A percentile compares a stretch with the other conserved stretches of the same genome.
Evolutionary conservation across 2,113 vertebrate genomes (phyloP).

Genomic region (Abramis brama): DNA sequence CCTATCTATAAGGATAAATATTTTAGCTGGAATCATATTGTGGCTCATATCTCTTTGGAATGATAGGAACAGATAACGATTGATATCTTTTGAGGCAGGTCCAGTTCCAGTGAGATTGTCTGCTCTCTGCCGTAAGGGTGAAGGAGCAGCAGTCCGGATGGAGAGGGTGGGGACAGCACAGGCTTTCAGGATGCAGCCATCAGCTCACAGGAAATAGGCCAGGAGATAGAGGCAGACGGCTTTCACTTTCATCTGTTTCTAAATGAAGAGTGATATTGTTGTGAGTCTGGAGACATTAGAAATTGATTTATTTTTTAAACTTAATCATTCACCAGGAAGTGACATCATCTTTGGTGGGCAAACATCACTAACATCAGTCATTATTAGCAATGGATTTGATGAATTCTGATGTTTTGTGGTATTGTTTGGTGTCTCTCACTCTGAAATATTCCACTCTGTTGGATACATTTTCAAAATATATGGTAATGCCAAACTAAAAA

Average conservation of each 20-base stretch:
- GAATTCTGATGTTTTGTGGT: background rate
- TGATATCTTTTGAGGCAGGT: background rate
- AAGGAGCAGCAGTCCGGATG: slow-evolving; percentile 12
- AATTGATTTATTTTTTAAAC: too few relatives aligned
- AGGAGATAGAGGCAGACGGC: background rate
- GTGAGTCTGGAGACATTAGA: background rate
- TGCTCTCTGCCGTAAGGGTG: background rate
- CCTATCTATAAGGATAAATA: background rate
- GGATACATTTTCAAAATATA: background rate
- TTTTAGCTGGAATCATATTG: background rate
- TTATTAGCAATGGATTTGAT: background rate
- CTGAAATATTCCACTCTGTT: background rate
- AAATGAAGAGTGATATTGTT: background rate
- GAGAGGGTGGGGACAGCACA: background rate
- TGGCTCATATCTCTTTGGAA: background rate
- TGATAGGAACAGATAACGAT: background rate
- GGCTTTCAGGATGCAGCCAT: slow-evolving; percentile 47
- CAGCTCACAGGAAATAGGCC: slow-evolving; percentile 43
- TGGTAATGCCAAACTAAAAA: background rate
- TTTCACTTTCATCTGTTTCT: slow-evolving; percentile 13
- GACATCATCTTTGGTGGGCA: background rate
- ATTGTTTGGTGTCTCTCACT: background rate
- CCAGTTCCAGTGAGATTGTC: background rate
- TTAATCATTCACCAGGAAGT: background rate
- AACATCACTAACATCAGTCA: background rate